Evolutionary conservation across 2,113 vertebrate genomes (phyloP), one percentile per base, ranked within the genome.

Genomic region (Hydropotes inermis): DNA sequence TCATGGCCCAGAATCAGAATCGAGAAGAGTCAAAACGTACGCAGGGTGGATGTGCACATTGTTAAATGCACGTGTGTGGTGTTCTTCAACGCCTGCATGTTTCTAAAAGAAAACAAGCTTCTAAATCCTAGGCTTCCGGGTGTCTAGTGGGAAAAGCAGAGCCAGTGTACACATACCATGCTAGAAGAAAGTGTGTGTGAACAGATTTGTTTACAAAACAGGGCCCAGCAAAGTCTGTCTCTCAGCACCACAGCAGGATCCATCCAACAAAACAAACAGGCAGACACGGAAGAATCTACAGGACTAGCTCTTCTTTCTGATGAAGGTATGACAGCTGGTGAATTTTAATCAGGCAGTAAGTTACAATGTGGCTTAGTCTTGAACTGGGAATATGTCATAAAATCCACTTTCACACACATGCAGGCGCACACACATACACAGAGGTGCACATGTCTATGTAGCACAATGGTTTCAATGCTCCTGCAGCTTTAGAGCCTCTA

Each of bases 151-250:
- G 70, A 43, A 90, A 95, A 70, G 89, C 89, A 70, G 95, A 96
- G 84, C 86, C 87, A 90, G 84, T 21, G 64, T 9, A 58, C 58
- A 92, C 81, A 95, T 2, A 58, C 55, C 21, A 74, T 11, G 96
- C 95, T 23, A 86, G 90, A 86, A 93, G 74, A 84, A 52, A 95
- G 88, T 52, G 25, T 94, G 76, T 8, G 2, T 0, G 87, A 93
- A 95, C 91, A 98, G 97, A 97, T 97, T 89, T 98, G 95, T 98
- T 98, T 97, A 97, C 83, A 87, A 86, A 98, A 94, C 84, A 97
- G 93, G 90, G 95, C 97, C 91, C 90, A 28, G 95, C 76, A 76
- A 97, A 98, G 96, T 96, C 97, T 95, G 95, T 97, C 87, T 98
- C 95, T 74, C 10, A 1, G 94, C 12, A 61, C 87, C 97, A 95